Evolutionary conservation across 2,113 vertebrate species (phyloP), one percentile per base, ranked within the genome.

Genomic region (Chlorodrepanis virens): DNA sequence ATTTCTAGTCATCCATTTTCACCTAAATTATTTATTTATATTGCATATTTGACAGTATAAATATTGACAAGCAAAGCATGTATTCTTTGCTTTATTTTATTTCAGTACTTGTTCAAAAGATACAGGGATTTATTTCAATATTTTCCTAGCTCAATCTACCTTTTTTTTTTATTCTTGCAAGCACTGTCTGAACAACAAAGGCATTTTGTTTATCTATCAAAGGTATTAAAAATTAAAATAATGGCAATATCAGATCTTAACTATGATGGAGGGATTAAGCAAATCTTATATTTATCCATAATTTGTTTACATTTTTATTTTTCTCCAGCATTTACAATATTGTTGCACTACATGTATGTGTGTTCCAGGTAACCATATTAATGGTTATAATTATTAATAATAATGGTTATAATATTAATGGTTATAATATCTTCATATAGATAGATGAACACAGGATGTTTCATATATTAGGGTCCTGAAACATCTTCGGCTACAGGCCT

Each of bases 21-120:
- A 96, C 83, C 86, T 93, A 92, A 97, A 97, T 97, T 98, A 97
- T 97, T 97, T 97, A 97, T 97, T 97, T 97, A 90, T 94, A 97
- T 74, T 70, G 56, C 91, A 87, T 94, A 95, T 94, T 93, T 96
- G 94, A 96, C 94, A 97, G 15, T 42, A 42, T 42, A 42, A 42
- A 42, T 42, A 15, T 42, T 15, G 40, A 42, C 40, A 42, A 42
- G 40, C 40, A 42, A 42, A 97, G 94, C 54, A 93, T 80, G 33
- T 90, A 95, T 92, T 97, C 86, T 94, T 95, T 24, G 49, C 49
- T 97, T 97, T 96, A 82, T 92, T 94, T 97, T 83, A 95, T 90
- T 97, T 92, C 70, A 70, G 70, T 75, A 88, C 69, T 80, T 61
- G n/a, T 82, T 95, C 74, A 96, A 96, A 95, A 96, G 44, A 91